Evolutionary conservation across 2,797 vertebrate genomes (phyloP).

Genomic region (Coregonus suidteri): DNA sequence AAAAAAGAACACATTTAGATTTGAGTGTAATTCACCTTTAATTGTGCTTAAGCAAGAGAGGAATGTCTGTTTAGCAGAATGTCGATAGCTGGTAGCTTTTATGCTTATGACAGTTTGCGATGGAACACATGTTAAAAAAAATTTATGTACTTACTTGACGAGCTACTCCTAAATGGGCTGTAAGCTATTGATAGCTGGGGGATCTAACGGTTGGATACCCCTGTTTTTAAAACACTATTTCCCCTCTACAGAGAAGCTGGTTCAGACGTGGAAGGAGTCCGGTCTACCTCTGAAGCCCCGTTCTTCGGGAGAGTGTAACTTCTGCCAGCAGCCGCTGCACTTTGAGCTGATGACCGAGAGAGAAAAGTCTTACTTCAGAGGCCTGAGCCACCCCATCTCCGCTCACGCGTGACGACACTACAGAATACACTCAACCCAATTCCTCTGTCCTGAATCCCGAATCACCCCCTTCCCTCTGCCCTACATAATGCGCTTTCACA

Average conservation of each 20-base stretch:
- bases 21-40: too few species aligned
- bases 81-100: too few species aligned
- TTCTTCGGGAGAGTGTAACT: conserved; percentile 89
- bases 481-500: too few species aligned
- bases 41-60: too few species aligned
- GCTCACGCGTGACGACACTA: conserved; percentile 83
- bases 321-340: conserved; percentile 91
- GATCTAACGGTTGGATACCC: too few species aligned
- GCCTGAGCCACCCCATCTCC: conserved; percentile 89
- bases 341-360: conserved; percentile 93
- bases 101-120: too few species aligned
- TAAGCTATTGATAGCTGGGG: not conserved
- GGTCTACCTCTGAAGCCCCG: conserved; percentile 88
- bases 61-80: too few species aligned
- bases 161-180: not conserved
- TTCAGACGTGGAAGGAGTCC: conserved; percentile 86
- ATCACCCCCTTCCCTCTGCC: not conserved
- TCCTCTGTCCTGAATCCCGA: conserved; percentile 14
- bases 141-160: too few species aligned
- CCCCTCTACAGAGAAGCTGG: conserved; percentile 79
- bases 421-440: conserved; percentile 4
- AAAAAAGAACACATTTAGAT: too few species aligned
- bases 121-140: too few species aligned
- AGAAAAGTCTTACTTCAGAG: conserved; percentile 90
- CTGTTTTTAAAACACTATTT: not conserved